These are phyloP conservation scores for Hiodon tergisus DNA, from an alignment of 2,113 vertebrate genomes.

Conservation along the genomic window DNA sequence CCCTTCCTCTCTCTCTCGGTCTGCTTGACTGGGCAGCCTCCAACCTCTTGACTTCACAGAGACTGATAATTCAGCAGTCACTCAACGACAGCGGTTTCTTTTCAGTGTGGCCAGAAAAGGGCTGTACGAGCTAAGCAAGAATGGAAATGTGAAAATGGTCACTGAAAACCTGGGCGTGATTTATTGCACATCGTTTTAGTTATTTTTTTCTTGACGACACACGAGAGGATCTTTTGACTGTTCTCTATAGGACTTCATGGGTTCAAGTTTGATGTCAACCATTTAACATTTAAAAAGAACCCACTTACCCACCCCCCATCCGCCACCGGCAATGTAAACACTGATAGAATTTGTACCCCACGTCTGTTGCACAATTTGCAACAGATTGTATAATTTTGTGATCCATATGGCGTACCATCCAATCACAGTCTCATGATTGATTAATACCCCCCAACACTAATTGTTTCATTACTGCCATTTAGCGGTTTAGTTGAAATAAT, in stretches of 20 bases:
- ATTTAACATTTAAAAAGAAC: neutral
- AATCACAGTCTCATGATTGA: conserved; percentile 30
- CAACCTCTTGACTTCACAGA: conserved; percentile 67
- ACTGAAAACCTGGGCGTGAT: conserved; percentile 8
- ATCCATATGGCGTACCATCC: conserved; percentile 35
- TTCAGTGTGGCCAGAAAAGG: conserved; percentile 53
- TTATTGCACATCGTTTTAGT: neutral
- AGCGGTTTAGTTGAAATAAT: neutral
- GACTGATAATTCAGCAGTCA: conserved; percentile 64
- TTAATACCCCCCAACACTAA: conserved; percentile 22
- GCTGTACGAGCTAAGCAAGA: conserved; percentile 43
- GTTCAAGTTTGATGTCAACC: too few relatives aligned
- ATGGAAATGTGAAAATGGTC: conserved; percentile 29
- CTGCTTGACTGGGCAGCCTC: conserved; percentile 56
- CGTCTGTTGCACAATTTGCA: conserved; percentile 15
- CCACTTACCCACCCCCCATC: conserved; percentile 10
- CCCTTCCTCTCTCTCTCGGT: conserved; percentile 19
- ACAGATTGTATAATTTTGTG: conserved; percentile 38
- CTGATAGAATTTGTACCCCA: conserved; percentile 30
- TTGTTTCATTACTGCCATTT: conserved; percentile 26
- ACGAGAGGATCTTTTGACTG: too few relatives aligned
- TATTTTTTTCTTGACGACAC: too few relatives aligned
- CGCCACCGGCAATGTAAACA: conserved; percentile 19
- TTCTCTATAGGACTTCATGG: too few relatives aligned
- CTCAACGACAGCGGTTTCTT: conserved; percentile 52